Evolutionary conservation across 1,140 invertebrate genomes (phyloP), one percentile per base, ranked within the genome.

Genomic region (Hestina assimilis): DNA sequence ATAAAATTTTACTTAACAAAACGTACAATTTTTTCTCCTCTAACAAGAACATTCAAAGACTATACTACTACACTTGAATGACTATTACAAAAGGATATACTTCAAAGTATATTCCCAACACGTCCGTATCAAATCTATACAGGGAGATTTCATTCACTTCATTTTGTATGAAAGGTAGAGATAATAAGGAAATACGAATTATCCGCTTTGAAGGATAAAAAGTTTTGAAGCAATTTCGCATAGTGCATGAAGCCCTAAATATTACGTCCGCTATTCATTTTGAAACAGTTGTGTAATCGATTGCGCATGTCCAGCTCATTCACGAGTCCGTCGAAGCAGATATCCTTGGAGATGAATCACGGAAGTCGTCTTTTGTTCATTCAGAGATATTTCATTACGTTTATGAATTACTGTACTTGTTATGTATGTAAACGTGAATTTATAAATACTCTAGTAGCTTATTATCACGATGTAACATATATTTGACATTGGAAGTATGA

Each of bases 101-200:
- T 50, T 57, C n/a, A 48, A 42, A 14, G n/a, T 19, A 24, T 23
- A 33, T 48, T 26, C 14, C 7, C 19, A 38, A 65, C 56, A 48
- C 53, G 55, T 59, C 67, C 75, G 60, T 77, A 73, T 61, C 73
- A 58, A 80, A 80, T 80, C 63, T 33, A 19, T 29, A 21, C 24
- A 40, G 28, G 41, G 54, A 46, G 43, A 15, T n/a, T 26, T 41
- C 53, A 66, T 62, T 55, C 50, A 33, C 53, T 48, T 43, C 53
- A 60, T 60, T 53, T 53, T 41, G 23, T 48, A 50, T 26, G 23
- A 51, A 53, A 29, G 42, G 54, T 21, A 47, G 15, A 68, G 58
- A 70, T 76, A 76, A 78, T 71, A 79, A 80, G 79, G 75, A 79
- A 79, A 66, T 66, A 55, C 64, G 64, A 66, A 74, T 75, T 76